phyloP scores from a whole-genome alignment of 2,113 vertebrate species.

The Sturnus vulgaris region DNA sequence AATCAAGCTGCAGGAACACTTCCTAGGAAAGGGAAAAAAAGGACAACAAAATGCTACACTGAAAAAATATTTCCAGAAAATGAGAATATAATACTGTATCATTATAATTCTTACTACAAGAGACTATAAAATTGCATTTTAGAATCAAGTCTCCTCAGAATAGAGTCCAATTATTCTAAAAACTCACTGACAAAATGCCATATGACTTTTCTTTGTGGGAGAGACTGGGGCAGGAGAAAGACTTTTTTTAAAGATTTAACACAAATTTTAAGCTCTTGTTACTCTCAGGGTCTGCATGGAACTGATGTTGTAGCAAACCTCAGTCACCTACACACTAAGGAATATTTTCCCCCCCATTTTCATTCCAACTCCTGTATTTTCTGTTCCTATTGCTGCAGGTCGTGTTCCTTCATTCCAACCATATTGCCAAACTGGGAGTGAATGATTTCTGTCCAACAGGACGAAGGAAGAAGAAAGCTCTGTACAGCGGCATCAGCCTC shows the following conservation, averaged over 20 bases:
- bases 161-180: background rate
- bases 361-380: background rate
- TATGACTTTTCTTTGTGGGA: background rate
- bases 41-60: background rate
- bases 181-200: background rate
- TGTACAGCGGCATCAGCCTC: conserved; percentile 92
- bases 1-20: background rate
- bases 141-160: background rate
- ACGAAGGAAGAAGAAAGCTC: conserved; percentile 80
- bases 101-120: background rate
- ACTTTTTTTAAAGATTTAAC: background rate
- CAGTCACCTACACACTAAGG: background rate
- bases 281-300: background rate
- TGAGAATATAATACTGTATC: background rate
- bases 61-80: background rate
- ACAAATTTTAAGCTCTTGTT: background rate
- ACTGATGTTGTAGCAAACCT: background rate
- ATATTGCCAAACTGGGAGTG: conserved; percentile 85
- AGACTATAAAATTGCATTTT: background rate
- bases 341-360: background rate
- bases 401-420: conserved; percentile 92
- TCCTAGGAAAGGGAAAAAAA: background rate
- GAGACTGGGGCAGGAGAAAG: background rate
- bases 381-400: conserved; percentile 71
- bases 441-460: conserved; percentile 91